These are phyloP conservation scores for Tineola bisselliella DNA, from an alignment of 2,888 invertebrate genomes.

Conservation along the genomic window DNA sequence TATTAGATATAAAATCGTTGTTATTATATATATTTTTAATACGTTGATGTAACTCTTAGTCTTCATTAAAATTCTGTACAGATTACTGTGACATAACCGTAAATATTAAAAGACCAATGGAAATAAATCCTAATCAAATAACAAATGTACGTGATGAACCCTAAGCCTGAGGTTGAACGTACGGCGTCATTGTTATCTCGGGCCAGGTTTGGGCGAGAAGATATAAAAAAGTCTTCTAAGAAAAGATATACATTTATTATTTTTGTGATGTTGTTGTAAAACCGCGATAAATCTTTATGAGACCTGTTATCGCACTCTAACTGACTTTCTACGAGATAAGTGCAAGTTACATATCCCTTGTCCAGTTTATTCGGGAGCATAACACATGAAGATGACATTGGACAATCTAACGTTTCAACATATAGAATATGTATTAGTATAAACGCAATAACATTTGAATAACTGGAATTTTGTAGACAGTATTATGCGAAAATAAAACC, in stretches of 20 bases:
- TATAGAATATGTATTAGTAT: neutral
- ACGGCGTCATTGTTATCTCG: constrained; percentile 61
- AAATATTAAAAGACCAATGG: neutral
- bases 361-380: neutral
- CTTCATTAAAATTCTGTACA: neutral
- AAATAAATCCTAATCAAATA: neutral
- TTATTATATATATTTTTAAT: too few relatives aligned
- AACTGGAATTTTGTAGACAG: neutral
- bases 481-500: neutral
- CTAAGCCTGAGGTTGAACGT: constrained; percentile 39
- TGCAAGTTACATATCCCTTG: neutral
- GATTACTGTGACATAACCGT: neutral
- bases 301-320: constrained; percentile 48
- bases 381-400: neutral
- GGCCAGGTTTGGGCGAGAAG: constrained; percentile 51
- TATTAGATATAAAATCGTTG: too few relatives aligned
- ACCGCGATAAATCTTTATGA: constrained; percentile 58
- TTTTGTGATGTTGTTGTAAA: constrained; percentile 43
- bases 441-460: neutral
- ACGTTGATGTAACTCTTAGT: neutral
- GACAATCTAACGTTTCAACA: neutral
- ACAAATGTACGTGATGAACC: constrained; percentile 19
- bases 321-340: constrained; percentile 37
- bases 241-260: constrained; percentile 58
- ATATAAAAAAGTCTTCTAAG: constrained; percentile 59